Evolutionary conservation across 2,113 vertebrate species (phyloP).

Genomic region (Trichechus manatus): DNA sequence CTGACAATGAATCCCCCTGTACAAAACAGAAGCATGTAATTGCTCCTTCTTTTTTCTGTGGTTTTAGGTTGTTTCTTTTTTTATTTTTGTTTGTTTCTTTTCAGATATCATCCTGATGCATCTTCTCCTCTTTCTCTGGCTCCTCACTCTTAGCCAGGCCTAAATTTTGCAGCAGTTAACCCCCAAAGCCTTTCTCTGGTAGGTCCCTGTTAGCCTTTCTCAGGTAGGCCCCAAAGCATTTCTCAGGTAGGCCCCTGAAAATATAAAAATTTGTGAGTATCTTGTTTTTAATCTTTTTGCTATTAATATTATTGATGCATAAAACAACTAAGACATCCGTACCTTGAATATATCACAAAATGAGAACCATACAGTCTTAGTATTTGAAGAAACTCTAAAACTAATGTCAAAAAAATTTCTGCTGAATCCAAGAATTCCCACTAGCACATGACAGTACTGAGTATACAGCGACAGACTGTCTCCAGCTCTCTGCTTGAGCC

Average conservation of each 20-base stretch:
- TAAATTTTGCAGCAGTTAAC: not conserved
- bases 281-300: not conserved
- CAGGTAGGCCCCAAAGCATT: too few species aligned
- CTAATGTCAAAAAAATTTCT: not conserved
- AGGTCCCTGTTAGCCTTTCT: too few species aligned
- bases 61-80: not conserved
- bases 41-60: not conserved
- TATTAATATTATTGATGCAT: not conserved
- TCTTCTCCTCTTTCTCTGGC: not conserved
- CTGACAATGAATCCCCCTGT: rapidly evolving
- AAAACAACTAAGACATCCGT: not conserved
- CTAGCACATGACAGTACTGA: not conserved
- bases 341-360: not conserved
- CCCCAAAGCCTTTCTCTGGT: too few species aligned
- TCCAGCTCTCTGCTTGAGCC: not conserved
- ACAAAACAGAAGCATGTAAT: not conserved
- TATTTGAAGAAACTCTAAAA: not conserved
- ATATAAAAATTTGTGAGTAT: not conserved
- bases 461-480: not conserved
- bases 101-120: not conserved
- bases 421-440: not conserved
- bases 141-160: not conserved
- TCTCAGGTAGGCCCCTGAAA: not conserved
- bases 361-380: not conserved
- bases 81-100: not conserved